phyloP scores from a whole-genome alignment of 1,140 invertebrate species.

The Drosophila equinoxialis region DNA sequence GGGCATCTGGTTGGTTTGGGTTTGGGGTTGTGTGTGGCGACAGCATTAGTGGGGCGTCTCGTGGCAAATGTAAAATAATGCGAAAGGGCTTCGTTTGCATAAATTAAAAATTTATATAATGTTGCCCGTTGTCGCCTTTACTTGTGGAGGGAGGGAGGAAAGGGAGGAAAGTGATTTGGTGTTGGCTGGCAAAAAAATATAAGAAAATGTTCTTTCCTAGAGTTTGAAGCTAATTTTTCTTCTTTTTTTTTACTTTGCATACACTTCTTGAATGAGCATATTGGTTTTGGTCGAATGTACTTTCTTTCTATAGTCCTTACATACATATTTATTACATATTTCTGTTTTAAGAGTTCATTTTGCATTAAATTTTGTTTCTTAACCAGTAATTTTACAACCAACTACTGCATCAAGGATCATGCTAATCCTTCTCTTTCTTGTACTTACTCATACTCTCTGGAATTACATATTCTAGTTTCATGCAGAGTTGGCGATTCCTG shows the following conservation, averaged over 20 bases:
- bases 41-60: conserved; percentile 76
- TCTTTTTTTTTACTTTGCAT: background rate
- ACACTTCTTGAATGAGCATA: background rate
- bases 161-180: background rate
- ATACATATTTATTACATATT: too few species aligned
- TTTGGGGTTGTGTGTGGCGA: conserved; percentile 55
- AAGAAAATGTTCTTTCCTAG: conserved; percentile 14
- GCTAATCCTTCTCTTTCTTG: too few species aligned
- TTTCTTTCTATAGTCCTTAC: too few species aligned
- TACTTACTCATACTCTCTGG: too few species aligned
- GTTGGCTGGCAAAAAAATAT: conserved; percentile 1
- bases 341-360: too few species aligned
- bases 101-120: conserved; percentile 82
- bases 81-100: conserved; percentile 82
- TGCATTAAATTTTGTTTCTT: too few species aligned
- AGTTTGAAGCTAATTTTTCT: conserved; percentile 55
- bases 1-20: background rate
- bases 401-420: too few species aligned
- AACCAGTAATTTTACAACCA: too few species aligned
- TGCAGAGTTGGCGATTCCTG: too few species aligned
- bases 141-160: too few species aligned
- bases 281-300: background rate
- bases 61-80: conserved; percentile 82
- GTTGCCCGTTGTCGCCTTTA: conserved; percentile 58
- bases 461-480: too few species aligned